Evolutionary conservation across 2,797 vertebrate genomes (phyloP).

Genomic region (Triplophysa bombifrons): DNA sequence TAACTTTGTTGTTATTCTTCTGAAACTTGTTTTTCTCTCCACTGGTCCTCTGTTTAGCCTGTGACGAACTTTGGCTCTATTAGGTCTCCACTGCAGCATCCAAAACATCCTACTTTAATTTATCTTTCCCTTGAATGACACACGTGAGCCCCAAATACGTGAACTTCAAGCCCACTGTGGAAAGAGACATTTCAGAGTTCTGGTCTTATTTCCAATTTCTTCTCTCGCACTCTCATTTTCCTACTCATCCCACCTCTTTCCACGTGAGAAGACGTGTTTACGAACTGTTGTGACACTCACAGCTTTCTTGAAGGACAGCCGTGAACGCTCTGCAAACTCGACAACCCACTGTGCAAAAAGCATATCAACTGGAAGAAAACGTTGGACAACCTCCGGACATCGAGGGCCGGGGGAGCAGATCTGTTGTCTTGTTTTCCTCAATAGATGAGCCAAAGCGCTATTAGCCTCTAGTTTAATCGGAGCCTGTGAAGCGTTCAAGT

Average conservation of each 20-base stretch:
- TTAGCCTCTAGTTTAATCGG: neutral
- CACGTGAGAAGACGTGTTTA: slow-evolving; percentile 52
- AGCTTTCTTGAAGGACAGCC: slow-evolving; percentile 18
- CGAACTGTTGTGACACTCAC: slow-evolving; percentile 46
- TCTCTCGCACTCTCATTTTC: slow-evolving; percentile 32
- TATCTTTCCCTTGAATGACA: slow-evolving; percentile 21
- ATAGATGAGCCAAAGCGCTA: neutral
- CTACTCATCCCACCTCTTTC: slow-evolving; percentile 30
- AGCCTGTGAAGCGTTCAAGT: neutral
- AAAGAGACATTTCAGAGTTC: slow-evolving; percentile 33
- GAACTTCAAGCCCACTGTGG: slow-evolving; percentile 10
- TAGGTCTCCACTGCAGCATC: slow-evolving; percentile 31
- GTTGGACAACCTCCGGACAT: neutral
- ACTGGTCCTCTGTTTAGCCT: slow-evolving; percentile 19
- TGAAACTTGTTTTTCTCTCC: slow-evolving; percentile 19
- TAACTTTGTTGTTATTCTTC: neutral
- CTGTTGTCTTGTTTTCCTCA: neutral
- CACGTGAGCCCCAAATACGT: slow-evolving; percentile 25
- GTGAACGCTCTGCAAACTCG: slow-evolving; percentile 19
- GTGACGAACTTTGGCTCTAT: slow-evolving; percentile 21
- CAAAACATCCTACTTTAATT: slow-evolving; percentile 38
- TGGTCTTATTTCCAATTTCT: slow-evolving; percentile 4
- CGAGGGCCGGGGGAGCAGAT: neutral
- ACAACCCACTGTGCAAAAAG: slow-evolving; percentile 1
- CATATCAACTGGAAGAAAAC: slow-evolving; percentile 17